Evolutionary conservation across 2,797 vertebrate species (phyloP), one percentile per base, ranked within the genome.

Genomic region (Falco concolor): DNA sequence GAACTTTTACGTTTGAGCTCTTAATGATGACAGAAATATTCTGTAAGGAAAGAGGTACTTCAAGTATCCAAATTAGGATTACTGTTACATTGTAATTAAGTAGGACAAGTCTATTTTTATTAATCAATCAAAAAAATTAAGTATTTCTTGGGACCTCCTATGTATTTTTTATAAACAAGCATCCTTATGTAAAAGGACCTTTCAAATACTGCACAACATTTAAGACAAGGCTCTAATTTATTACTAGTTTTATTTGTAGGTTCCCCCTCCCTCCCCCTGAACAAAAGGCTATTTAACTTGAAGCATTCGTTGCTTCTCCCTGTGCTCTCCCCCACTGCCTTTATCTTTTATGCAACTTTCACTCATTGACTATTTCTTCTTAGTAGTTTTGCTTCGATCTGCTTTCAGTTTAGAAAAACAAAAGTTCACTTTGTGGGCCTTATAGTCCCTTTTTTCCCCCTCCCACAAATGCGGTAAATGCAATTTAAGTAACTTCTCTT

Each of bases 391-490:
- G 23, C 25, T 83, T 59, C 36, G 60, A 32, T 3, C 32, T 45
- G 11, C 10, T 69, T 77, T 59, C 34, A 36, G 8, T 36, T 67
- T 3, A 36, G 10, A 21, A 56, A 49, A 38, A 49, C 10, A 16
- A 22, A 40, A 28, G 10, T 4, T 9, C 57, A n/a, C 9, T 68
- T 44, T 5, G 23, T 77, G 44, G n/a, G 28, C 42, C 60, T 49
- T 67, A 54, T 0, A 74, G 44, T 30, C 21, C 21, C 67, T 15
- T 47, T 30, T 9, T 27, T 10, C 6, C 1, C 1, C 2, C 3
- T 30, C 25, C 23, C 12, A 63, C 8, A 59, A 68, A 32, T 2
- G 16, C 9, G 5, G 13, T 16, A 63, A 49, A 3, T 2, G 4
- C 4, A 53, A 38, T 63, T 77, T 32, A 78, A 73, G 50, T 61